These are phyloP conservation scores for Notiomystis cincta DNA, from an alignment of 2,113 vertebrate species.

Conservation along the genomic window DNA sequence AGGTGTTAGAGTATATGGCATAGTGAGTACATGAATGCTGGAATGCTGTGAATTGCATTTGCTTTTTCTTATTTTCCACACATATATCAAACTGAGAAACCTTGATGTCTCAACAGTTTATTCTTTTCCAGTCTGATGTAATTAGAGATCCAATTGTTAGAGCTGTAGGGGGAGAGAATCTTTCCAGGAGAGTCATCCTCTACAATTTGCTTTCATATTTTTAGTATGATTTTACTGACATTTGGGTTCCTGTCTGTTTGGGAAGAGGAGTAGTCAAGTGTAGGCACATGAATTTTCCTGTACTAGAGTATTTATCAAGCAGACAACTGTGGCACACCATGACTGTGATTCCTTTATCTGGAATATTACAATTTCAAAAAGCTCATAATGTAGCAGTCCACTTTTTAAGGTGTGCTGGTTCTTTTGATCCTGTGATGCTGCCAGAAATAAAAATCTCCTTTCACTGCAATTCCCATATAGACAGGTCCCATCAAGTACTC, in stretches of 20 bases:
- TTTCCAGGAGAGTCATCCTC: neutral
- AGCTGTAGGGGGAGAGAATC: neutral
- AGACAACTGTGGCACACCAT: neutral
- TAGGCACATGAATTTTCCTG: neutral
- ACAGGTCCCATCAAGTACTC: neutral
- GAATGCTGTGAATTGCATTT: neutral
- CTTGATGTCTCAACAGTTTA: neutral
- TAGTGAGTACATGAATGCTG: neutral
- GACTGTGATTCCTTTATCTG: neutral
- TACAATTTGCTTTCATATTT: neutral
- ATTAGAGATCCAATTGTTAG: neutral
- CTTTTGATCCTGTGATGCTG: neutral
- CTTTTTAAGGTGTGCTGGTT: neutral
- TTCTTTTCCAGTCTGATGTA: neutral
- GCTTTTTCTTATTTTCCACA: neutral
- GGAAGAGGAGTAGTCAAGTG: neutral
- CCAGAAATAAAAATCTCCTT: neutral
- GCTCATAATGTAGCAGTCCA: neutral
- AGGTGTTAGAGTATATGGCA: neutral
- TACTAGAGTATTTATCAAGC: neutral
- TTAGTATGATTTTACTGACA: neutral
- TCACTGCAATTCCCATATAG: neutral
- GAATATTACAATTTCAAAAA: neutral
- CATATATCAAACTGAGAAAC: neutral
- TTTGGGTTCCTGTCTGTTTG: neutral